Base-by-base conservation (phyloP, 2,113 vertebrate genomes). In the Grammomys dolichurus region DNA sequence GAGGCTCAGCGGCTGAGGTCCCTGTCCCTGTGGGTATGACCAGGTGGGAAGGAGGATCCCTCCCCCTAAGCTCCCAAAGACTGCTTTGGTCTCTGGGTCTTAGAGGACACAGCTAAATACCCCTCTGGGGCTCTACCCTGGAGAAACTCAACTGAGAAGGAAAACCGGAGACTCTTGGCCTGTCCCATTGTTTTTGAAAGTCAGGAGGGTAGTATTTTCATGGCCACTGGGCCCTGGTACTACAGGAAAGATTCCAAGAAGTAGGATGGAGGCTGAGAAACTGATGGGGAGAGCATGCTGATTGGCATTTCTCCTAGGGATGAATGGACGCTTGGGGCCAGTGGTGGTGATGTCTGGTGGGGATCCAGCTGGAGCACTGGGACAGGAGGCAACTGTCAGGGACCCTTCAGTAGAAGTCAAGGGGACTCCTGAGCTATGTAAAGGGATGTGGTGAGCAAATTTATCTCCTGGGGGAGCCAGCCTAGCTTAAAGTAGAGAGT, bases 271-370 rank as follows among this genome's bases (percentile, higher is more conserved):
- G 76, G 51, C 51, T 36, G 10, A 82, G 65, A 0, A 0, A 16
- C 67, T 26, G n/a, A 5, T 31, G 14, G 5, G 40, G 0, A 65
- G 26, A 48, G 20, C 7, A 0, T 2, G 60, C 19, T 5, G 33
- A 5, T 5, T 0, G 9, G 46, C 24, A 33, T 87, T 80, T 77
- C 22, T 67, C 26, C 0, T 7, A 28, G 36, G 90, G 82, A 46
- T 60, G 65, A 88, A 22, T 28, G 26, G 86, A 33, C 13, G 12
- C 24, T 9, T 60, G 12, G 73, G 65, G 85, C 33, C 5, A 0
- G 0, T 36, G 22, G 26, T 24, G 46, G 73, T 86, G 43, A 70
- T 1, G 76, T 22, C 22, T 17, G 11, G 85, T 58, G 36, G 92
- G 72, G n/a, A 24, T 24, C 48, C 5, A 24, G 5, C 54, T 14